Evolutionary conservation across 2,888 invertebrate species (phyloP).

Genomic region (Yponomeuta evonymella): DNA sequence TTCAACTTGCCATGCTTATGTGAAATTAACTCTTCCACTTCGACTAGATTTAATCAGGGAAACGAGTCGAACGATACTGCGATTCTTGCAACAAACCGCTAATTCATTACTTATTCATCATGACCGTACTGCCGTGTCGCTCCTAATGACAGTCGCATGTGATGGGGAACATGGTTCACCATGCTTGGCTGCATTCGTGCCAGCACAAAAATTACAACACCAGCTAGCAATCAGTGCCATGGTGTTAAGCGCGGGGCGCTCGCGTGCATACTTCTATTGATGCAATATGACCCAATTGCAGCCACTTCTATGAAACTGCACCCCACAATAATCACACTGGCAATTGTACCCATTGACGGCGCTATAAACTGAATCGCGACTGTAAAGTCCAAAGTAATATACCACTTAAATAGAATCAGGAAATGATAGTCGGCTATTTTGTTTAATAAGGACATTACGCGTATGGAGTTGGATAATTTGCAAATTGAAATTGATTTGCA

Average conservation of each 20-base stretch:
- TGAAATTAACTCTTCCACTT: not conserved
- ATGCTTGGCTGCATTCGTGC: slow-evolving; percentile 35
- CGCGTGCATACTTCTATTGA: slow-evolving; percentile 63
- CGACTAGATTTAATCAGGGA: not conserved
- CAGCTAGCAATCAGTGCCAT: slow-evolving; percentile 52
- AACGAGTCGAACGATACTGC: too few species aligned
- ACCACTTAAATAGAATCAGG: not conserved
- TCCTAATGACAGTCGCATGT: slow-evolving; percentile 14
- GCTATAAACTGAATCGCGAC: not conserved
- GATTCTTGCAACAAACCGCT: not conserved
- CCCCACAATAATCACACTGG: slow-evolving; percentile 1
- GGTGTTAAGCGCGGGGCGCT: slow-evolving; percentile 47
- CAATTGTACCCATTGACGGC: not conserved
- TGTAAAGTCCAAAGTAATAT: not conserved
- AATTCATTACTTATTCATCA: not conserved
- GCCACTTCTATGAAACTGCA: slow-evolving; percentile 48
- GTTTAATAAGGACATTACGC: not conserved
- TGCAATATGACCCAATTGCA: slow-evolving; percentile 62
- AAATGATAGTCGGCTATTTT: not conserved
- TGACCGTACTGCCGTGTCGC: not conserved
- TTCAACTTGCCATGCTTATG: not conserved
- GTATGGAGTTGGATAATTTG: slow-evolving; percentile 2
- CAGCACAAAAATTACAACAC: slow-evolving; percentile 51
- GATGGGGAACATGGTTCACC: slow-evolving; percentile 10
- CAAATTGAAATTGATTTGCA: slow-evolving; percentile 4